These are phyloP conservation scores for Chaitophorus viminalis DNA, from an alignment of 2,888 invertebrate genomes.

Conservation along the genomic window DNA sequence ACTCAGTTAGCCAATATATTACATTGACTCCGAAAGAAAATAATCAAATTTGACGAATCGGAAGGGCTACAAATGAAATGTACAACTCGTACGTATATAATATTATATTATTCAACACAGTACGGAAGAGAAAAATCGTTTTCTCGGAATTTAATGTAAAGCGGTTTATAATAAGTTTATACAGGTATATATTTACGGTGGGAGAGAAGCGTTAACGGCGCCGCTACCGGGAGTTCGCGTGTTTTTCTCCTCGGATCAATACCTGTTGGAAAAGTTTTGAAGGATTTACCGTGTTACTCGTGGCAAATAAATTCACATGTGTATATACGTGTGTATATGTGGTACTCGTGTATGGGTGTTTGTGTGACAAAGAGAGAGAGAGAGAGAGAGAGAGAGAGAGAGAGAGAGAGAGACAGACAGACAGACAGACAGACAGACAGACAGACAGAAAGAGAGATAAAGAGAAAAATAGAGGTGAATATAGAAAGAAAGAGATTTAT, in stretches of 20 bases:
- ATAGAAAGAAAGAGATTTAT: neutral
- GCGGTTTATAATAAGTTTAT: too few species aligned
- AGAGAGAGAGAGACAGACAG: too few species aligned
- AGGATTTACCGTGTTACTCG: conserved; percentile 17
- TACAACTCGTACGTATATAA: neutral
- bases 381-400: neutral
- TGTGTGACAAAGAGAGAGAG: neutral
- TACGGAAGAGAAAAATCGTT: neutral
- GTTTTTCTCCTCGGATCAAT: conserved; percentile 43
- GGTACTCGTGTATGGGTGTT: neutral
- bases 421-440: too few species aligned
- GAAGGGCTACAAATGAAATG: neutral
- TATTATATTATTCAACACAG: too few species aligned
- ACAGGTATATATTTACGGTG: neutral
- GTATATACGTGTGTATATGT: too few species aligned
- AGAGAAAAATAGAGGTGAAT: neutral
- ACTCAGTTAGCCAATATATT: too few species aligned
- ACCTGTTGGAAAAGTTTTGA: conserved; percentile 52
- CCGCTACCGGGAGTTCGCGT: neutral
- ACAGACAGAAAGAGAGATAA: neutral
- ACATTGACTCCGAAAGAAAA: neutral
- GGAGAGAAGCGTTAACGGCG: neutral
- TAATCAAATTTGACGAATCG: conserved; percentile 10
- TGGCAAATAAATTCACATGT: neutral
- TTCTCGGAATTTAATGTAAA: neutral